Evolutionary conservation across 2,797 vertebrate species (phyloP).

Genomic region (Poeciliopsis paucimaculata): DNA sequence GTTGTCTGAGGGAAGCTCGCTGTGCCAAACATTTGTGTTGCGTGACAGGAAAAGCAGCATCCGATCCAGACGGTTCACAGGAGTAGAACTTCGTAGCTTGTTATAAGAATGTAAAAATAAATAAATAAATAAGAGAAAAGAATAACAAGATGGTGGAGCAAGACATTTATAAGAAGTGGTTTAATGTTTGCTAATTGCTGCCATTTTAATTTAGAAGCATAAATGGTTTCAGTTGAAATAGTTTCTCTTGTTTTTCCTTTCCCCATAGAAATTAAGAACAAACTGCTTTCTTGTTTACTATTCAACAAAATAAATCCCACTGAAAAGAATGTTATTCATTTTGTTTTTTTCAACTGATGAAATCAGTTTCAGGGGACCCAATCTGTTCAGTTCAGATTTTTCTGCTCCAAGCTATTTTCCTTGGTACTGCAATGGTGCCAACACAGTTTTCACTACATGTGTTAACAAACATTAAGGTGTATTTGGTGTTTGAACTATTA

Average conservation of each 20-base stretch:
- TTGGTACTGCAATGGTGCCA: not conserved
- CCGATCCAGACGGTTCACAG: slow-evolving; percentile 1
- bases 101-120: not conserved
- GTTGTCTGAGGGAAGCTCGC: slow-evolving; percentile 33
- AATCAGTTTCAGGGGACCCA: too few relatives aligned
- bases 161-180: not conserved
- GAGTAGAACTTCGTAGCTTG: not conserved
- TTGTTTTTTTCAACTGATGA: not conserved
- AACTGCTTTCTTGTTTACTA: not conserved
- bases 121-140: not conserved
- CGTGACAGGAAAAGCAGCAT: not conserved
- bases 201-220: not conserved
- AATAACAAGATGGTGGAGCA: too few relatives aligned
- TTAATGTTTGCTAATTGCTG: not conserved
- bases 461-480: not conserved
- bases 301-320: not conserved
- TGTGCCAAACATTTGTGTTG: slow-evolving; percentile 33
- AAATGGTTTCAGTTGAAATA: not conserved
- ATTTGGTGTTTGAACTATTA: not conserved
- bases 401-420: too few relatives aligned
- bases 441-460: not conserved
- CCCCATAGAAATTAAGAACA: not conserved
- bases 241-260: not conserved
- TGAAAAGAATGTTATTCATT: not conserved
- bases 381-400: too few relatives aligned